These are phyloP conservation scores for Nomada ferruginata DNA, from an alignment of 2,888 invertebrate genomes.

Conservation along the genomic window DNA sequence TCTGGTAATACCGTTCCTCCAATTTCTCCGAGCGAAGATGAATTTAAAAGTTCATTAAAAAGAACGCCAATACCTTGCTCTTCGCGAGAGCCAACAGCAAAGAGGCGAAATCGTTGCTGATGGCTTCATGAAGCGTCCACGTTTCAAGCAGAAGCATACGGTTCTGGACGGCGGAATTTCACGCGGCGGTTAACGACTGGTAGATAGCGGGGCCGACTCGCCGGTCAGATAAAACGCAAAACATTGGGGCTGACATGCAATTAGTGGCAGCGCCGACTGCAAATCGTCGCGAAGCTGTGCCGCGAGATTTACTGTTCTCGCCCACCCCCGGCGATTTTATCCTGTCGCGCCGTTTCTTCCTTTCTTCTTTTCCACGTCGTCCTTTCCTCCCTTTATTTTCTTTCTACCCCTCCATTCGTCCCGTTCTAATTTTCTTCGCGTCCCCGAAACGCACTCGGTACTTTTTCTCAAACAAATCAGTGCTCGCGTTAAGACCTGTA, in stretches of 20 bases:
- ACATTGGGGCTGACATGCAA: constrained; percentile 68
- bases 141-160: constrained; percentile 46
- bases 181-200: constrained; percentile 62
- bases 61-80: constrained; percentile 27
- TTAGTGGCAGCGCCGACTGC: constrained; percentile 68
- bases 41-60: constrained; percentile 23
- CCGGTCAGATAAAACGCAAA: constrained; percentile 74
- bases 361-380: constrained; percentile 9
- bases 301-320: constrained; percentile 62
- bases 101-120: constrained; percentile 56
- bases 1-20: neutral
- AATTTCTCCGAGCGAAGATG: neutral
- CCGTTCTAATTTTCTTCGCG: constrained; percentile 49
- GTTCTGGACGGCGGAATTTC: constrained; percentile 58
- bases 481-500: too few species aligned
- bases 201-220: constrained; percentile 55
- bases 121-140: constrained; percentile 51
- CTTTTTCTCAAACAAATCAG: too few species aligned
- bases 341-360: neutral
- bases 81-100: constrained; percentile 30
- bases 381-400: constrained; percentile 34
- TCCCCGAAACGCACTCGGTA: neutral
- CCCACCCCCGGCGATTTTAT: constrained; percentile 37
- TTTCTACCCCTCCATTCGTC: constrained; percentile 26
- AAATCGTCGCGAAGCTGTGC: constrained; percentile 70